Percentiles rank a stretch among this genome's conserved stretches.
phyloP scores from a whole-genome alignment of 2,113 vertebrate species.

The Silurus meridionalis region DNA sequence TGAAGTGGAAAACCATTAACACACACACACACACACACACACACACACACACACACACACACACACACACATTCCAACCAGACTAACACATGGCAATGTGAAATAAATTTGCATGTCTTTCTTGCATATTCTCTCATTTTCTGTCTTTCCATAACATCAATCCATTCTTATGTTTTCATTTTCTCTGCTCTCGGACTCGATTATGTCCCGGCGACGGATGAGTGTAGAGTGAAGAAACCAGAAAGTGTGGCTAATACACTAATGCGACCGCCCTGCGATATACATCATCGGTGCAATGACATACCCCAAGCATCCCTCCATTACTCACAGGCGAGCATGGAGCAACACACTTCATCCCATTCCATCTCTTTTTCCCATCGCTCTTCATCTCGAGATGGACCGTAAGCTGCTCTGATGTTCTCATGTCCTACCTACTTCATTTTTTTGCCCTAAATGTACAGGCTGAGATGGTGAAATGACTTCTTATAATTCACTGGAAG shows the following conservation, averaged over 20 bases:
- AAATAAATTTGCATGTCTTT: slow-evolving; percentile 21
- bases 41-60: slow-evolving; percentile 22
- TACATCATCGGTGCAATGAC: slow-evolving; percentile 46
- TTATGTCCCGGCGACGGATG: slow-evolving; percentile 38
- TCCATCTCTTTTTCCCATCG: slow-evolving; percentile 13
- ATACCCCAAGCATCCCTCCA: slow-evolving; percentile 44
- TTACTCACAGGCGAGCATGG: slow-evolving; percentile 50
- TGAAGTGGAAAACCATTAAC: slow-evolving; percentile 59
- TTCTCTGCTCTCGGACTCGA: slow-evolving; percentile 43
- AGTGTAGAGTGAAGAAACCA: slow-evolving; percentile 39
- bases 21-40: slow-evolving; percentile 44
- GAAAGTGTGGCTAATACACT: slow-evolving; percentile 51
- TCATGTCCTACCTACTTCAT: slow-evolving; percentile 34
- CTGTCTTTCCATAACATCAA: slow-evolving; percentile 31
- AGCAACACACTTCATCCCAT: slow-evolving; percentile 44
- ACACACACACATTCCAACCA: background rate
- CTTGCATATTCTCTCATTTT: slow-evolving; percentile 11
- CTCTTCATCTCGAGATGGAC: slow-evolving; percentile 5
- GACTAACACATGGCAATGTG: background rate
- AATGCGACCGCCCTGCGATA: slow-evolving; percentile 47
- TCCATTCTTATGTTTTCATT: slow-evolving; percentile 41
- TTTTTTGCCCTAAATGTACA: slow-evolving; percentile 28
- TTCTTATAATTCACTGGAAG: slow-evolving; percentile 29
- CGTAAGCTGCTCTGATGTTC: slow-evolving; percentile 21
- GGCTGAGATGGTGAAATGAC: slow-evolving; percentile 23